Evolutionary conservation across 2,888 invertebrate species (phyloP).

Genomic region (Isotomurus palustris): DNA sequence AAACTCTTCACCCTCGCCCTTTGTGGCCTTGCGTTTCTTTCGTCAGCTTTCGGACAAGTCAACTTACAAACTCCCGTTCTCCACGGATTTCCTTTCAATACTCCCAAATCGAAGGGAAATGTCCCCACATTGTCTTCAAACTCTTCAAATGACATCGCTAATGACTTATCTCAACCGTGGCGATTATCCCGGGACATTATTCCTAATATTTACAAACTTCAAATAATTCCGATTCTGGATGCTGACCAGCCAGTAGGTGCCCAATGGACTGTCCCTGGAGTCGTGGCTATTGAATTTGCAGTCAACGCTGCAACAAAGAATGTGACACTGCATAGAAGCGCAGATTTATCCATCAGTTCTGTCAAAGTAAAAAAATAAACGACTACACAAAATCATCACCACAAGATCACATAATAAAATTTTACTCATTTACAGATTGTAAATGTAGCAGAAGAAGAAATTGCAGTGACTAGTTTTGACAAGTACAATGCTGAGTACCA

Average conservation of each 20-base stretch:
- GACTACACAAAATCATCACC: no score
- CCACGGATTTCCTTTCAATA: not conserved
- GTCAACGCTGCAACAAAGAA: constrained; percentile 4
- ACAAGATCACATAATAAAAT: no score
- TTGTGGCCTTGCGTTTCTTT: no score
- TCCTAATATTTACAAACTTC: constrained; percentile 18
- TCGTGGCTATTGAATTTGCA: constrained; percentile 8
- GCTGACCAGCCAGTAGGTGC: constrained; percentile 10
- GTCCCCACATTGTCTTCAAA: not conserved
- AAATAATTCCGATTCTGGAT: constrained; percentile 22
- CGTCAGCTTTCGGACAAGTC: not conserved
- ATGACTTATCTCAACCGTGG: constrained; percentile 7
- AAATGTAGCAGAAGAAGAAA: no score
- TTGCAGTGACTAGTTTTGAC: not conserved
- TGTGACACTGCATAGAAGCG: constrained; percentile 17
- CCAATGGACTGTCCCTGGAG: constrained; percentile 24
- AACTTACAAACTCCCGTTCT: not conserved
- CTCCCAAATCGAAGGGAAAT: not conserved
- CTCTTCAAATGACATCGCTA: not conserved
- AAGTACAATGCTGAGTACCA: constrained; percentile 8
- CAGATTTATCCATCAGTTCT: no score
- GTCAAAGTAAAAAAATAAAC: no score
- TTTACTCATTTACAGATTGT: no score
- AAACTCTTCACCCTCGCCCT: no score
- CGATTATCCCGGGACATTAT: constrained; percentile 13